Evolutionary conservation across 1,140 invertebrate species (phyloP), one percentile per base, ranked within the genome.

Genomic region (Drosophila pseudoobscura): DNA sequence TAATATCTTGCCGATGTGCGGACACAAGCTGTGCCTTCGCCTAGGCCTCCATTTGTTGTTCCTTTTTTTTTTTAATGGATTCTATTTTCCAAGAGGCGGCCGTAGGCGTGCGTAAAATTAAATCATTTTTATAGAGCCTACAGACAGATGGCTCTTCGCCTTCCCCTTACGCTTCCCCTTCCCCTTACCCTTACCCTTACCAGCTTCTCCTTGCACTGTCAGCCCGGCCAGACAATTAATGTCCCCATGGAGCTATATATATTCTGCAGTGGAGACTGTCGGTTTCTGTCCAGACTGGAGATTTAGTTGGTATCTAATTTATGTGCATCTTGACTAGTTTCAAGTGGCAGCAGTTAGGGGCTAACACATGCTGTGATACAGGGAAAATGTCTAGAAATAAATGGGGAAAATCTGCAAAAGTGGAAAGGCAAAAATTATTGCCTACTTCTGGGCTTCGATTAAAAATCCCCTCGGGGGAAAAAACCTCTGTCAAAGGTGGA

Each of bases 81-180:
- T 47, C 31, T 57, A 3, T 49, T 58, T 69, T 45, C 52, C 26
- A 55, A 44, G 31, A 45, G 35, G 6, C 43, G 6, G n/a, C 50
- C 17, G 68, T 73, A 80, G 68, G 66, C 73, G 70, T 80, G 78
- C 74, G 77, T 70, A 64, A 87, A 85, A 87, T 87, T 87, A 85
- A 85, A 85, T 85, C 82, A 85, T 87, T 85, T 85, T 85, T 87
- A 85, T 82, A 61, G 77, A 64, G 63, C 57, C 75, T 75, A 63
- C 53, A 56, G 29, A 15, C 46, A 53, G 26, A 52, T 20, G 35
- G 24, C 24, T 4, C 24, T 26, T 26, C 4, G 5, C 35, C 3
- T 5, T 39, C 4, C 11, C 15, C 24, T 15, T 15, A 15, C 15
- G 0, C 5, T 26, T 26, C 4, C 24, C 35, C 3, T 5, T 39